Percentiles rank a stretch among this genome's conserved stretches.
phyloP scores from a whole-genome alignment of 1,140 invertebrate species.

The Aethina tumida region DNA sequence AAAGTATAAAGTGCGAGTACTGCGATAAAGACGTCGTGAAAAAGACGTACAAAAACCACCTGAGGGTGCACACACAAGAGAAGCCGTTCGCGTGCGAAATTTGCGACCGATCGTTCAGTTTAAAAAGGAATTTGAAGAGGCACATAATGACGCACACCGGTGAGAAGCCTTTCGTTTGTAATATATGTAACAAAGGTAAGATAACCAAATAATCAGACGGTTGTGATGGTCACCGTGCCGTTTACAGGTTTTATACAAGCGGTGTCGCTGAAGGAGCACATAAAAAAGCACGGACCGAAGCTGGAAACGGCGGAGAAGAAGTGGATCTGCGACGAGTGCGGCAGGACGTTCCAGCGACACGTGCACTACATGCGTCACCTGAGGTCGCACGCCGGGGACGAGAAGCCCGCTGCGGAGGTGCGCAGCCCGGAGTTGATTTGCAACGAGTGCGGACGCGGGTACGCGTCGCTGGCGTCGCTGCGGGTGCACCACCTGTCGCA shows the following conservation, averaged over 20 bases:
- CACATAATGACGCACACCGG: constrained; percentile 28
- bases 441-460: constrained; percentile 36
- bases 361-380: constrained; percentile 21
- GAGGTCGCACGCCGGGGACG: no score
- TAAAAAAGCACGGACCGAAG: no score
- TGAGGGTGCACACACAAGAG: constrained; percentile 1
- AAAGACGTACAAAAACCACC: not conserved
- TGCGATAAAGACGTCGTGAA: no score
- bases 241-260: no score
- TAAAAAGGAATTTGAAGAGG: constrained; percentile 36
- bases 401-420: constrained; percentile 61
- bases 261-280: no score
- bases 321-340: no score
- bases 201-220: no score
- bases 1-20: no score
- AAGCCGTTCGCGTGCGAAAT: constrained; percentile 54
- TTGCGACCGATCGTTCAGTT: constrained; percentile 54
- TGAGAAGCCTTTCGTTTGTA: constrained; percentile 33
- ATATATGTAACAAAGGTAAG: no score
- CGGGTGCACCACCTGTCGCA: constrained; percentile 63
- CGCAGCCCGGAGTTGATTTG: constrained; percentile 63
- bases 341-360: constrained; percentile 4
- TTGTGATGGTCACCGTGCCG: no score
- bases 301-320: no score
- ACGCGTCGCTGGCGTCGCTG: constrained; percentile 57